Percentiles rank a stretch among this genome's conserved stretches.
phyloP scores from a whole-genome alignment of 2,888 invertebrate genomes.

The Drosophila cognata region DNA sequence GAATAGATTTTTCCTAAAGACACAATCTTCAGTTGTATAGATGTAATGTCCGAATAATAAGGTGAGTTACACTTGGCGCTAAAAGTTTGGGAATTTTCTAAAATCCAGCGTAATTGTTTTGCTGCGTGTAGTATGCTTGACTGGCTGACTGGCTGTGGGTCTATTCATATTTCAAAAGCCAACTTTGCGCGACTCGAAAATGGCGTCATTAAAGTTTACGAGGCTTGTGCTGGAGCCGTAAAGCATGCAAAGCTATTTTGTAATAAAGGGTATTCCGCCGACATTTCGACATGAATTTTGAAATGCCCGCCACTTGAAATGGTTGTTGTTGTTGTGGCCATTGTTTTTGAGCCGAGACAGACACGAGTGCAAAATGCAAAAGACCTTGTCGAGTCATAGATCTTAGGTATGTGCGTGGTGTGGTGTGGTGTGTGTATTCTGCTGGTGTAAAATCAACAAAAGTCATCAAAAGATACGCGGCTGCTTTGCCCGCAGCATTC shows the following conservation, averaged over 20 bases:
- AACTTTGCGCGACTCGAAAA: conserved; percentile 76
- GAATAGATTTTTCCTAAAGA: too few relatives aligned
- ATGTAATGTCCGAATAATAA: background rate
- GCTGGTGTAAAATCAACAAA: conserved; percentile 78
- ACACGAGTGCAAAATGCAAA: conserved; percentile 49
- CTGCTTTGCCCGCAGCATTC: conserved; percentile 34
- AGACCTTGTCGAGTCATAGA: conserved; percentile 42
- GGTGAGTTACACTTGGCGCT: background rate
- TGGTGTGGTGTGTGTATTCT: conserved; percentile 5
- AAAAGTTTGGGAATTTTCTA: background rate
- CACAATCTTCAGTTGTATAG: background rate
- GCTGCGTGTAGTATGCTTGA: background rate
- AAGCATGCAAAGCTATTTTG: conserved; percentile 75
- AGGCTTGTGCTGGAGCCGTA: conserved; percentile 60
- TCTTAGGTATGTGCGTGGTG: conserved; percentile 48
- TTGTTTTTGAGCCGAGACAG: conserved; percentile 46
- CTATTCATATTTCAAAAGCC: conserved; percentile 81
- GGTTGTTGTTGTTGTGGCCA: conserved; percentile 43
- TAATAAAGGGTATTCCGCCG: conserved; percentile 79
- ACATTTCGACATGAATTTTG: conserved; percentile 67
- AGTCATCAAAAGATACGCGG: conserved; percentile 81
- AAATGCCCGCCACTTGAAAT: conserved; percentile 59
- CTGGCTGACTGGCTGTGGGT: conserved; percentile 23
- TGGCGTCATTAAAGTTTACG: conserved; percentile 82
- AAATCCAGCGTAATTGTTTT: background rate